Evolutionary conservation across 2,888 invertebrate species (phyloP).

Genomic region (Andrena chrysosceles): DNA sequence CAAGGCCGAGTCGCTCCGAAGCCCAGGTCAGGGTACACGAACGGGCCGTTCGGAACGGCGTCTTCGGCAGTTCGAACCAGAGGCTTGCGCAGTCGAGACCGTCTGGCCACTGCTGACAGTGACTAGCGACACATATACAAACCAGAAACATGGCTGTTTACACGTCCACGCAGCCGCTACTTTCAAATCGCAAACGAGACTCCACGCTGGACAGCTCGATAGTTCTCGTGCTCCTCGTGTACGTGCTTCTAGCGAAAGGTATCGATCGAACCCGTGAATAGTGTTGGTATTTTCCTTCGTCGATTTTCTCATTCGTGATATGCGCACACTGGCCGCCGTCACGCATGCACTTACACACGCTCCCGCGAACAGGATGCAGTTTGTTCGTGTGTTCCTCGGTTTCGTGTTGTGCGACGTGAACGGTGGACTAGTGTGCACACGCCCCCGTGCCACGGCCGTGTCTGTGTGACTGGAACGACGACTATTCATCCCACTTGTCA

Average conservation of each 20-base stretch:
- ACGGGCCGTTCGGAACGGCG: constrained; percentile 36
- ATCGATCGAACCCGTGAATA: constrained; percentile 36
- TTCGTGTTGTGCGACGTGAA: constrained; percentile 56
- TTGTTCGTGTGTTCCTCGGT: constrained; percentile 60
- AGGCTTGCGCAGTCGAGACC: constrained; percentile 69
- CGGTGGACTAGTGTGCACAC: constrained; percentile 15
- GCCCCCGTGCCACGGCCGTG: constrained; percentile 28
- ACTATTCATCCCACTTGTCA: constrained; percentile 65
- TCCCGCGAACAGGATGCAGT: constrained; percentile 71
- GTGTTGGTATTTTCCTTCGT: not conserved
- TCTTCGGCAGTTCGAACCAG: constrained; percentile 72
- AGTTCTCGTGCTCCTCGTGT: constrained; percentile 63
- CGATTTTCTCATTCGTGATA: not conserved
- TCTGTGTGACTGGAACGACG: constrained; percentile 60
- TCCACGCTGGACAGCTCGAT: constrained; percentile 52
- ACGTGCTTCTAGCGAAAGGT: constrained; percentile 71
- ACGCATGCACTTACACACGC: not conserved
- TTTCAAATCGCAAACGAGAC: constrained; percentile 58
- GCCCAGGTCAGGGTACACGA: constrained; percentile 64
- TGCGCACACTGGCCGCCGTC: not conserved
- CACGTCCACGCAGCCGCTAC: constrained; percentile 53
- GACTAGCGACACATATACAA: not conserved
- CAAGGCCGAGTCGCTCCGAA: constrained; percentile 59
- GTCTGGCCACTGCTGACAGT: not conserved
- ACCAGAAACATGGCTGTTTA: constrained; percentile 65